Evolutionary conservation across 2,888 invertebrate genomes (phyloP).

Genomic region (Athetis lepigone): DNA sequence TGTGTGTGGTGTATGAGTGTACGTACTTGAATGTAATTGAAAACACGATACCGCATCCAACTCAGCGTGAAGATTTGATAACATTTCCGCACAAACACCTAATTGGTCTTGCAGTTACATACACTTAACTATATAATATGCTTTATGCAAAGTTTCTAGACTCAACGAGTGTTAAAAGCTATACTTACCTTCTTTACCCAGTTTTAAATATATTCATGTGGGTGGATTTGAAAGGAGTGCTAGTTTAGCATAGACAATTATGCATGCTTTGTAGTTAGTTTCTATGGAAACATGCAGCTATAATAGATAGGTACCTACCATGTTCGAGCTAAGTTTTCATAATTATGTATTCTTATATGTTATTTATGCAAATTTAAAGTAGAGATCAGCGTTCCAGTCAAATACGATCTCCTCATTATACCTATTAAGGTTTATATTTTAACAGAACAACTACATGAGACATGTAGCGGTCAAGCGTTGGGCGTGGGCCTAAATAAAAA

Average conservation of each 20-base stretch:
- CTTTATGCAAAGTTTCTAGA: conserved; percentile 33
- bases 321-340: conserved; percentile 1
- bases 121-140: conserved; percentile 45
- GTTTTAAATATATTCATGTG: conserved; percentile 3
- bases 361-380: conserved; percentile 30
- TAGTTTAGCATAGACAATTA: conserved; percentile 31
- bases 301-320: conserved; percentile 12
- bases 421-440: background rate
- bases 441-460: background rate
- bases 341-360: no score
- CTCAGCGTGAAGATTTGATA: conserved; percentile 63
- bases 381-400: background rate
- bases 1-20: conserved; percentile 3
- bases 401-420: conserved; percentile 10
- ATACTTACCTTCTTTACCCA: no score
- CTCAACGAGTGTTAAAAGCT: conserved; percentile 2
- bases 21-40: conserved; percentile 39
- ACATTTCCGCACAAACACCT: conserved; percentile 53
- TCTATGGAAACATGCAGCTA: conserved; percentile 17
- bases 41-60: conserved; percentile 52
- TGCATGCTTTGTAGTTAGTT: conserved; percentile 16
- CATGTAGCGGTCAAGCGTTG: background rate
- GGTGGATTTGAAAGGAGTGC: conserved; percentile 23
- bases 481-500: conserved; percentile 7
- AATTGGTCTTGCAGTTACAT: conserved; percentile 55